Evolutionary conservation across 2,797 vertebrate species (phyloP), one percentile per base, ranked within the genome.

Genomic region (Oryzias sinensis): DNA sequence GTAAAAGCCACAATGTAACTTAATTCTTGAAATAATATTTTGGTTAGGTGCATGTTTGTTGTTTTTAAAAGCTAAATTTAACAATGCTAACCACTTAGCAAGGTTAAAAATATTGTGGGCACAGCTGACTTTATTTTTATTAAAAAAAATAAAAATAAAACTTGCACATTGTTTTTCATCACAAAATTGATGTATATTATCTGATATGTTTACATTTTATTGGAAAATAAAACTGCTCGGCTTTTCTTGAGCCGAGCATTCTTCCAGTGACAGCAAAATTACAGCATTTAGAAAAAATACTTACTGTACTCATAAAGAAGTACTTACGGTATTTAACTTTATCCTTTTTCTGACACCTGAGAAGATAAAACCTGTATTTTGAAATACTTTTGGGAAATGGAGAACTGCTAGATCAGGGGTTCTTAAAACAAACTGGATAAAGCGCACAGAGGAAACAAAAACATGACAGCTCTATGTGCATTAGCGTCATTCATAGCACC

Each of bases 401-500:
- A 22, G 25, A 49, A 20, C 5, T 20, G 25, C 18, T 22, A 18
- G 37, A 44, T 29, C 18, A 43, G 54, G 33, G 47, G 53, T 51
- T 44, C 42, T 33, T 50, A 48, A 74, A 68, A 71, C 55, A 66
- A 68, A 68, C 33, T 42, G 9, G 53, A 72, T 74, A 75, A 81
- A 79, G 59, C 56, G 40, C 59, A 55, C 5, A 73, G 68, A 74
- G 70, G 77, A 77, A 84, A 58, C 53, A 49, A 72, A 61, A 63
- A 74, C 83, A 79, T 25, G 66, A 80, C 74, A 77, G 56, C 62
- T 80, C 80, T 89, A 82, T 87, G 88, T 88, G 88, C 87, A 80
- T 89, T 57, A 82, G 79, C 84, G 79, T 86, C 88, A 59, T 74
- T 87, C 68, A 69, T 92, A 93, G 90, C 92, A 88, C 77, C 68